Base-by-base conservation (phyloP, 1,140 invertebrate species). In the Anoplophora glabripennis region DNA sequence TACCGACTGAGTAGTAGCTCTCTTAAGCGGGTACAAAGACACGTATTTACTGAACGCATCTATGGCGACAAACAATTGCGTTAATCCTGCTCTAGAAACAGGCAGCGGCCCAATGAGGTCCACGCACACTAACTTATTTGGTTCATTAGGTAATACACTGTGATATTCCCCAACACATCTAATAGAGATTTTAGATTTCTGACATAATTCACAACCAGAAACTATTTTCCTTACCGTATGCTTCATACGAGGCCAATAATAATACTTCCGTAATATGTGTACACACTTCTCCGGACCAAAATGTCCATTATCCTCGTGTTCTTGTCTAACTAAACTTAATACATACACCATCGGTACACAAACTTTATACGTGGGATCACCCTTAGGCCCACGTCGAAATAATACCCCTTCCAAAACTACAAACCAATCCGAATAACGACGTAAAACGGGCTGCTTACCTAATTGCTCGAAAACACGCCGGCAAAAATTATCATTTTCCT, bases 181-280 rank as follows among this genome's bases (percentile, higher is more conserved):
- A 15, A 1, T 4, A 7, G 8, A 53, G 38, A 4, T 37, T 47
- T 47, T 47, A 36, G 14, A 12, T 15, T 41, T 53, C 21, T 53
- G 49, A 44, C 49, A 53, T 44, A 53, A 53, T 8, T 42, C 33
- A 10, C 49, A 53, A 2, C 33, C 21, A 34, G 49, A 10, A 42
- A 41, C 12, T n/a, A 53, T 2, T 48, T 12, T n/a, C 40, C 36
- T 8, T 3, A 36, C 33, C 14, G n/a, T 10, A 9, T 53, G 14
- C 11, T n/a, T 15, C 8, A 53, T 40, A 10, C 37, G 40, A 14
- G 49, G 49, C 9, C 4, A 42, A 41, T 4, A 53, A 53, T 38
- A 53, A 38, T 14, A 44, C 11, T 8, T 15, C 47, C 10, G n/a
- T 12, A 9, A 9, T 8, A 7, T 11, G 9, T 5, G 49, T 7